Evolutionary conservation across 2,113 vertebrate species (phyloP), one percentile per base, ranked within the genome.

Genomic region (Tachysurus fulvidraco): DNA sequence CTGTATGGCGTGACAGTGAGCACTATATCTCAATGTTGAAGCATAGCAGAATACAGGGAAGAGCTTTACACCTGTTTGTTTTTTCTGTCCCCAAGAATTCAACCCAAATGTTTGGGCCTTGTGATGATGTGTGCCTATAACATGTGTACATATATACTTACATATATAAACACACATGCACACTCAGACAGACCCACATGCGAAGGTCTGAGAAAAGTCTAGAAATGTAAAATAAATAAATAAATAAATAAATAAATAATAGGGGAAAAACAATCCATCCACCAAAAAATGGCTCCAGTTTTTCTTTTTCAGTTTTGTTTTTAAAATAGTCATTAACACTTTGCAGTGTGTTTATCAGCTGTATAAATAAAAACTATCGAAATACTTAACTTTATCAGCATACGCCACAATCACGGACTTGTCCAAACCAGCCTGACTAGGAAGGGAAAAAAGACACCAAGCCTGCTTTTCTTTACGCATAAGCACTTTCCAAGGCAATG

Each of bases 71-170:
- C 19, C 57, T 52, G 5, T 71, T 36, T 54, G 57, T 25, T 67
- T 64, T 46, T 80, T 73, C 30, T 71, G 30, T 86, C 62, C 71
- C 74, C 62, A 84, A 64, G 76, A 28, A 62, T 64, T 76, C 57
- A 41, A 79, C 85, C 69, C 64, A 60, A 30, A 83, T n/a, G 73
- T 60, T 55, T 93, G 90, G 52, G 92, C 93, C 93, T 91, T 93
- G 89, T 90, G 88, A 92, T 91, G 90, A 89, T 94, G 94, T 93
- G 94, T 94, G 93, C 93, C 93, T 92, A 92, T 92, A 93, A 94
- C 93, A 93, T 93, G 93, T 93, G 94, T 91, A 94, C 93, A 93
- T 93, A 92, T 93, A 91, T 93, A 94, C 93, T 78, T 87, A 88
- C 87, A 89, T 86, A 87, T 78, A 89, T 82, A 87, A 74, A 79